Conservation (phyloP, 2,113 vertebrate species). For the Sorex araneus region DNA sequence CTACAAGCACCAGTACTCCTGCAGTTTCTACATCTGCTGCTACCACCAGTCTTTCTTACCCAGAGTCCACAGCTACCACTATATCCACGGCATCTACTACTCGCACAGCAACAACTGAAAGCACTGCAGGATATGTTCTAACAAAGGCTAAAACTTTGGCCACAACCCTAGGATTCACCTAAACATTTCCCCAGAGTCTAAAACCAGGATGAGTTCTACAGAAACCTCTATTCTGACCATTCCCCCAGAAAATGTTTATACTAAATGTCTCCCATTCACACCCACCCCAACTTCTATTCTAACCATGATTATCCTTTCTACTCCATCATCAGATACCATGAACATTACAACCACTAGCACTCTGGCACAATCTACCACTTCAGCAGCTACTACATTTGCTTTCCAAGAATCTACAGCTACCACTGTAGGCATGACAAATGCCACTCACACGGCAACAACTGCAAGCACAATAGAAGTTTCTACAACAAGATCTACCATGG, state of each 20-base stretch:
- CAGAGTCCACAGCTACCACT: background rate
- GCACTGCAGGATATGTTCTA: background rate
- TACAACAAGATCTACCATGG: background rate
- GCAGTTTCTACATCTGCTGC: no score
- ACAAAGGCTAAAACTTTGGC: no score
- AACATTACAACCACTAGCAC: background rate
- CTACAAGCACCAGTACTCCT: no score
- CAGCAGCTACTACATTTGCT: background rate
- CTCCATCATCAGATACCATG: rapidly evolving
- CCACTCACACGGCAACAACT: no score
- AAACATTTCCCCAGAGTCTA: rapidly evolving
- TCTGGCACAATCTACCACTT: background rate
- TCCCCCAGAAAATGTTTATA: no score
- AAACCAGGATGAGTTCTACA: background rate
- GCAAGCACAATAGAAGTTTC: no score
- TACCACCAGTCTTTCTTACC: background rate
- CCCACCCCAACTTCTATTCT: background rate
- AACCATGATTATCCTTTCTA: background rate
- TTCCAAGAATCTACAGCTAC: background rate
- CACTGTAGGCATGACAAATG: no score
- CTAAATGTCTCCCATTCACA: no score
- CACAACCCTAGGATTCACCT: background rate
- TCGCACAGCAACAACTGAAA: background rate
- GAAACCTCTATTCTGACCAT: background rate
- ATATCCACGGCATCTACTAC: background rate